phyloP scores from a whole-genome alignment of 2,888 invertebrate species.

The Meloe dianella region DNA sequence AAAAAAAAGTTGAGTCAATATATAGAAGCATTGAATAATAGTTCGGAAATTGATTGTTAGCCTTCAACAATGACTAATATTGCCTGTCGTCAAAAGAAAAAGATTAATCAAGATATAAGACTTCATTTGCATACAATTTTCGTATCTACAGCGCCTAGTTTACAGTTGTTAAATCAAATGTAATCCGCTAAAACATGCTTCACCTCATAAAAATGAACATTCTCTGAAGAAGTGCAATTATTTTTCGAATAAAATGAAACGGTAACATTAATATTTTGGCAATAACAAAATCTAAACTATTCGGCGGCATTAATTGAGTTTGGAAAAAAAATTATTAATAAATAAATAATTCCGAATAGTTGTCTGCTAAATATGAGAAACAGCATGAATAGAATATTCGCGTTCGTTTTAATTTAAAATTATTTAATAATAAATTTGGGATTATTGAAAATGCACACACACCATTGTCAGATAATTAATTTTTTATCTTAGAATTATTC shows the following conservation, averaged over 20 bases:
- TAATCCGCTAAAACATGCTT: neutral
- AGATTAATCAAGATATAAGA: constrained; percentile 29
- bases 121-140: constrained; percentile 21
- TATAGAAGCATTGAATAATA: constrained; percentile 25
- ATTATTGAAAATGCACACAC: neutral
- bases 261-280: too few relatives aligned
- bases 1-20: neutral
- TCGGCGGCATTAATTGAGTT: neutral
- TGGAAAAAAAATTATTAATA: too few relatives aligned
- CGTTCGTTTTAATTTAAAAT: neutral
- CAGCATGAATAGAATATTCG: neutral
- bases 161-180: too few relatives aligned
- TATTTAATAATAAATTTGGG: neutral
- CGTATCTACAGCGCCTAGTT: neutral
- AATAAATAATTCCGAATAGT: neutral
- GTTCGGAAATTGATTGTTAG: constrained; percentile 27
- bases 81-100: constrained; percentile 6
- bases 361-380: neutral
- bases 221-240: too few relatives aligned
- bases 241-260: too few relatives aligned
- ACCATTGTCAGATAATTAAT: neutral
- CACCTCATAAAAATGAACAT: too few relatives aligned
- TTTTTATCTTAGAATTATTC: neutral
- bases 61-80: constrained; percentile 27
- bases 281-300: neutral